phyloP scores from a whole-genome alignment of 2,797 vertebrate genomes.

The Urocyon cinereoargenteus region DNA sequence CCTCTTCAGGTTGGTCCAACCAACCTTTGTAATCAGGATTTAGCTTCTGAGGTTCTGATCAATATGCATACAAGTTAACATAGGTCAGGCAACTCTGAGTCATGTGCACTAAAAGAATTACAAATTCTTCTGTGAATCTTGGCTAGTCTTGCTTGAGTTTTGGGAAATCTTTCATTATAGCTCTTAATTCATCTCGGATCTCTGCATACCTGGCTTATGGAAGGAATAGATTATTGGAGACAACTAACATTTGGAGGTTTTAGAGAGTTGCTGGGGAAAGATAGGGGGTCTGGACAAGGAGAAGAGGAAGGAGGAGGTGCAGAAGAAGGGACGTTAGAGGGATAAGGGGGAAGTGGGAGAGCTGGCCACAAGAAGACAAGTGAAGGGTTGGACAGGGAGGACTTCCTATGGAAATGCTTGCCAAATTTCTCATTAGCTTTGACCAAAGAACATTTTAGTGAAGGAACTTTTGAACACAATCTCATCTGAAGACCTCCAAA shows the following conservation, averaged over 20 bases:
- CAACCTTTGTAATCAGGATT: not conserved
- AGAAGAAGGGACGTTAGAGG: not conserved
- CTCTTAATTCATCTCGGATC: not conserved
- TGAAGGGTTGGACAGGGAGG: not conserved
- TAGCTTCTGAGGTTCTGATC: not conserved
- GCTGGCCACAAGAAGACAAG: not conserved
- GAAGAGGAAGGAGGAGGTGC: not conserved
- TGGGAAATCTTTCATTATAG: not conserved
- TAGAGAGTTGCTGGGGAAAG: not conserved
- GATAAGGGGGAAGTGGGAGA: not conserved
- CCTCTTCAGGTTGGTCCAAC: not conserved
- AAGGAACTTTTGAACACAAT: not conserved
- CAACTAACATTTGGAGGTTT: not conserved
- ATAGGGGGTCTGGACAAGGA: not conserved
- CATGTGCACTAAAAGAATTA: not conserved
- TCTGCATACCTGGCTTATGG: not conserved
- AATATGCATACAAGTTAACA: not conserved
- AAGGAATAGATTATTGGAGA: not conserved
- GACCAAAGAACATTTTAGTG: conserved; percentile 1
- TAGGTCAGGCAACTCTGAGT: not conserved
- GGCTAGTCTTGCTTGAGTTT: not conserved
- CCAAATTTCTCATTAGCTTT: not conserved
- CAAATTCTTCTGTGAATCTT: not conserved
- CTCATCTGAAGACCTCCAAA: not conserved
- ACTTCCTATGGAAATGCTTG: not conserved